Evolutionary conservation across 2,797 vertebrate genomes (phyloP).

Genomic region (Borostomias antarcticus): DNA sequence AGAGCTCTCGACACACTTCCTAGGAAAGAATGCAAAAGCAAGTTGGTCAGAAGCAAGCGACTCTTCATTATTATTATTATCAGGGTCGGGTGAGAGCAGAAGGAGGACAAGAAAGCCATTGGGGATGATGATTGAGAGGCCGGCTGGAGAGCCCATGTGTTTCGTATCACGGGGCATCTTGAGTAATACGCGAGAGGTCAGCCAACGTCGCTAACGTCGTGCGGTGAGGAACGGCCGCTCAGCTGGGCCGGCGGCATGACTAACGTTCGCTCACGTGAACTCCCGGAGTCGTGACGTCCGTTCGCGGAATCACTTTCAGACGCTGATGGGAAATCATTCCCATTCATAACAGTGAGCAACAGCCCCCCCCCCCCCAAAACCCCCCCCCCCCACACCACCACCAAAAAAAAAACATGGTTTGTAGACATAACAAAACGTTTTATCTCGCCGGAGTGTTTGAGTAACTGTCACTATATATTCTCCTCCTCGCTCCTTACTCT

Average conservation of each 20-base stretch:
- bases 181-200: constrained; percentile 56
- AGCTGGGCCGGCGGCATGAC: constrained; percentile 67
- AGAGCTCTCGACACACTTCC: constrained; percentile 99
- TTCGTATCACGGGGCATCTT: constrained; percentile 57
- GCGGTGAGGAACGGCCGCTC: constrained; percentile 66
- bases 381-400: constrained; percentile 61
- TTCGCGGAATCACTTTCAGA: constrained; percentile 58
- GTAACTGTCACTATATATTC: constrained; percentile 43
- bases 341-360: constrained; percentile 52
- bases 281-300: constrained; percentile 59
- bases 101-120: no score
- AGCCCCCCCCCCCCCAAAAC: constrained; percentile 60
- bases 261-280: constrained; percentile 59
- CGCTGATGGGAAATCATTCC: constrained; percentile 59
- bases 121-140: no score
- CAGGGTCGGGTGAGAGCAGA: no score
- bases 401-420: constrained; percentile 11
- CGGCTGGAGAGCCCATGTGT: no score
- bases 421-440: constrained; percentile 57
- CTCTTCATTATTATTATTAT: constrained; percentile 10
- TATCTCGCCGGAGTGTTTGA: constrained; percentile 57
- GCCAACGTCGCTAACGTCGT: constrained; percentile 51
- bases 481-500: constrained; percentile 28
- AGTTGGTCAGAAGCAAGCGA: constrained; percentile 91
- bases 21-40: constrained; percentile 98